phyloP scores from a whole-genome alignment of 2,797 vertebrate genomes.

The Chromobotia macracanthus region DNA sequence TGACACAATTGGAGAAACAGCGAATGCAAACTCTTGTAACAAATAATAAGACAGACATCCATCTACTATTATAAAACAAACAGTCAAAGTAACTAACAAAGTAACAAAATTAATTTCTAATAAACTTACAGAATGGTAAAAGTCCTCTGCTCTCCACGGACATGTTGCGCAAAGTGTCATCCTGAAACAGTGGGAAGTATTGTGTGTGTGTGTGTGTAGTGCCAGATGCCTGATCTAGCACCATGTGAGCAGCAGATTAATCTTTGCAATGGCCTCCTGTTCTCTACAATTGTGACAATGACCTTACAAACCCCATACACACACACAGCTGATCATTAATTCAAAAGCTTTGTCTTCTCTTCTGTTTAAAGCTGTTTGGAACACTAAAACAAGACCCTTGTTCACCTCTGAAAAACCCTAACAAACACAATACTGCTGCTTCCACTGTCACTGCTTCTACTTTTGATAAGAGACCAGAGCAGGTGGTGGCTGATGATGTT shows the following conservation, averaged over 20 bases:
- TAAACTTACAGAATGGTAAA: constrained; percentile 86
- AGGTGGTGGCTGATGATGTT: constrained; percentile 14
- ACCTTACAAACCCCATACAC: constrained; percentile 59
- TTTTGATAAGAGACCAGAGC: constrained; percentile 17
- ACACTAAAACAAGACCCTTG: constrained; percentile 26
- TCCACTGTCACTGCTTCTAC: not conserved
- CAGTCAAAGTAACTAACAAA: not conserved
- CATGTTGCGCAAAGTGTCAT: constrained; percentile 71
- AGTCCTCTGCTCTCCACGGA: constrained; percentile 83
- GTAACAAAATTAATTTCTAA: constrained; percentile 15
- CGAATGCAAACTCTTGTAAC: constrained; percentile 1
- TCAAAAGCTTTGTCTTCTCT: constrained; percentile 66
- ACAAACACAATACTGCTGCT: constrained; percentile 9
- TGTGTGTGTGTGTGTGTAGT: constrained; percentile 71
- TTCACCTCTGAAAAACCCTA: constrained; percentile 9
- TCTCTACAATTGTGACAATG: constrained; percentile 74
- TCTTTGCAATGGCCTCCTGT: constrained; percentile 70
- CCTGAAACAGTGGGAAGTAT: constrained; percentile 65
- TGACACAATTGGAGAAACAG: constrained; percentile 17
- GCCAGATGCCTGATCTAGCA: constrained; percentile 69
- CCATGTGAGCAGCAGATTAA: constrained; percentile 72
- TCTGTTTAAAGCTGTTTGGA: constrained; percentile 61
- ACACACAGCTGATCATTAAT: constrained; percentile 78
- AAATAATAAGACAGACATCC: not conserved
- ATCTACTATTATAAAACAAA: not conserved